Evolutionary conservation across 92 coral and sea anemone genomes (phyloP).

Genomic region (Palythoa grandiflora): DNA sequence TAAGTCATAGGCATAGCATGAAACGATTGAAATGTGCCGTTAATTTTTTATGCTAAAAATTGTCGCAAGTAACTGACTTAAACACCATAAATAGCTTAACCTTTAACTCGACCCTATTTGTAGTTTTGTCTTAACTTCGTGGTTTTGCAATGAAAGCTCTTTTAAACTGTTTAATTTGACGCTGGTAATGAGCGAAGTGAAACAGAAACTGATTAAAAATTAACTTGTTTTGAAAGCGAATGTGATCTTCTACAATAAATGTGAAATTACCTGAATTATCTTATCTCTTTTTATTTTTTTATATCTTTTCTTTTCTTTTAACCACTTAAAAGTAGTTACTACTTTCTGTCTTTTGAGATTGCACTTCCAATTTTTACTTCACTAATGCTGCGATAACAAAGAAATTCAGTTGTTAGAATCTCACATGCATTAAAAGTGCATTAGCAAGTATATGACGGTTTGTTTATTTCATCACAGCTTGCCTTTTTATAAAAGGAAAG

Average conservation of each 20-base stretch:
- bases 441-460: background rate
- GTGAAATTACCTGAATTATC: background rate
- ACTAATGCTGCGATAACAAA: constrained; percentile 19
- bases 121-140: constrained; percentile 6
- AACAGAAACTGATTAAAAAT: background rate
- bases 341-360: background rate
- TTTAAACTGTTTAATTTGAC: background rate
- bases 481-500: background rate
- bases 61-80: background rate
- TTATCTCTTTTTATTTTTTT: background rate
- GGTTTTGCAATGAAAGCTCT: background rate
- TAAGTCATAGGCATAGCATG: background rate
- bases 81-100: background rate
- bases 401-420: background rate
- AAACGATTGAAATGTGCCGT: background rate
- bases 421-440: background rate
- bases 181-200: constrained; percentile 15
- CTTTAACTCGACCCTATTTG: background rate
- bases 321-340: background rate
- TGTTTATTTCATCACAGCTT: background rate
- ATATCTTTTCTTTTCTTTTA: background rate
- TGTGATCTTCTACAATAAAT: background rate
- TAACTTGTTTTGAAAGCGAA: background rate
- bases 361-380: background rate
- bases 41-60: background rate